Base-by-base conservation (phyloP, 2,797 vertebrate genomes). In the Carapus acus region DNA sequence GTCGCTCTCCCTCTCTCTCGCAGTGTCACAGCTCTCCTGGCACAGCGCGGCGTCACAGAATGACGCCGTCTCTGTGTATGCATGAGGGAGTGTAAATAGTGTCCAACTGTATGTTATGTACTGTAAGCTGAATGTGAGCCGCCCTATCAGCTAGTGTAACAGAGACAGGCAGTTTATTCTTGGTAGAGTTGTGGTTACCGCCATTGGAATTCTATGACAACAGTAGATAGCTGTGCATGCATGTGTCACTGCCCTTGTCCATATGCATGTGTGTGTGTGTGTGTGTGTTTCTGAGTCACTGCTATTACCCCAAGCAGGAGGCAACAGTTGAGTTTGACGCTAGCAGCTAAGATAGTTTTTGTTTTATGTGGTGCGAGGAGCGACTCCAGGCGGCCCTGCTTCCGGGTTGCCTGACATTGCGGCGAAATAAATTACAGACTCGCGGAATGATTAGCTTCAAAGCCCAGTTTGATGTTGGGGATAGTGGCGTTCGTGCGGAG, bases 61-160 rank as follows among this genome's bases (percentile, higher is more conserved):
- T 36, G 54, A 72, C 54, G 58, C 67, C n/a, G 39, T 58, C 67
- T 66, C 6, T 53, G 62, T 51, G 63, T 71, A 65, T 43, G 53
- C 69, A 43, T 54, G 58, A 58, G 56, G 18, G 57, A 61, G 66
- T 49, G 74, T 70, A 52, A 71, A 61, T 62, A 38, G 56, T 16
- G 43, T 73, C 65, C 69, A 58, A 67, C 76, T 60, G 56, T 42
- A 61, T 53, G 71, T 70, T 73, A 58, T 71, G 73, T 73, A 60
- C 71, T 58, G 73, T 79, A 73, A 74, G 73, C 75, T 76, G 65
- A 80, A 81, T 75, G 74, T 74, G 78, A 82, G 71, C 60, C 42
- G 15, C 54, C 61, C 62, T 53, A 64, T 78, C 71, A 64, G 63
- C 66, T 67, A 52, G 65, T 53, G 77, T 72, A 69, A 71, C 57